phyloP scores from a whole-genome alignment of 2,113 vertebrate species.

The Columba livia region DNA sequence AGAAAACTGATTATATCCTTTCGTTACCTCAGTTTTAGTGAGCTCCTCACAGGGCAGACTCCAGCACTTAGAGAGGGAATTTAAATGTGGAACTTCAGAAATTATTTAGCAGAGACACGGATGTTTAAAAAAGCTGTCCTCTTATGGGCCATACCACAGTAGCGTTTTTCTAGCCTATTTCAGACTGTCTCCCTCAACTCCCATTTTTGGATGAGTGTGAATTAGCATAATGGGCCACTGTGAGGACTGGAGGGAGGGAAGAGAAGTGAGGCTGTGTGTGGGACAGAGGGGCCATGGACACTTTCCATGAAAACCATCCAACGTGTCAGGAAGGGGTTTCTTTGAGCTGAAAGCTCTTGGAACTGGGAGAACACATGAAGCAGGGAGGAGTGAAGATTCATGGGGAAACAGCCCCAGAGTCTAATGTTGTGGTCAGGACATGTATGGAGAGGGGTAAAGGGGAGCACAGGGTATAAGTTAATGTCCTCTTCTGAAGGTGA shows the following conservation, averaged over 20 bases:
- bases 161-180: not conserved
- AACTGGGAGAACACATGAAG: not conserved
- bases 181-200: not conserved
- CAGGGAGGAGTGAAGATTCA: not conserved
- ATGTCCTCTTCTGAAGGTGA: not conserved
- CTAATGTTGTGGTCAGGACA: not conserved
- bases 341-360: not conserved
- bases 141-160: not conserved
- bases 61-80: not conserved
- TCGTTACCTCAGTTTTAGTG: not conserved
- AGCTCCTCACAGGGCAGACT: not conserved
- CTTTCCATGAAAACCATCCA: not conserved
- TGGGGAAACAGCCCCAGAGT: not conserved
- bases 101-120: not conserved
- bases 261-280: not conserved
- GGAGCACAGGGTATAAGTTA: not conserved
- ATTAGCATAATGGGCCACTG: constrained; percentile 1
- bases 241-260: not conserved
- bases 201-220: not conserved
- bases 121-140: not conserved
- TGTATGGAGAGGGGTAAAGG: not conserved
- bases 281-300: not conserved
- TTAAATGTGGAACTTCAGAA: not conserved
- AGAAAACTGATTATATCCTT: constrained; percentile 6
- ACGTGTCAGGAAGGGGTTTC: not conserved